Percentiles rank a stretch among this genome's conserved stretches.
Conservation (phyloP, 1,140 invertebrate species). For the Dryas iulia region DNA sequence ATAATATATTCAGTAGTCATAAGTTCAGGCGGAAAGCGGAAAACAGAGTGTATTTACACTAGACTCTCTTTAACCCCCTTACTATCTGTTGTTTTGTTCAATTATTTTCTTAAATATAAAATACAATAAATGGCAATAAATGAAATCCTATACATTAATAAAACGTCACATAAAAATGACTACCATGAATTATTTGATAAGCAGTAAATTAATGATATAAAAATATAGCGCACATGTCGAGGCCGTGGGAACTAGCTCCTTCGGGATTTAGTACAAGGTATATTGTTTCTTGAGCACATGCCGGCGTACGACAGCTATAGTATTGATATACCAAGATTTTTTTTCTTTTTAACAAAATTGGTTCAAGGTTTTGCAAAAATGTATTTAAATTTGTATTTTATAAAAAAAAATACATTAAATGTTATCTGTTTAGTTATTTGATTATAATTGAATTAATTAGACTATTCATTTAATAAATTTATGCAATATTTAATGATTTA, state of each 20-base stretch:
- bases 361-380: neutral
- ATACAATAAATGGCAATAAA: neutral
- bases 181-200: neutral
- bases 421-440: too few relatives aligned
- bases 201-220: slow-evolving; percentile 4
- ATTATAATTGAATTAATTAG: too few relatives aligned
- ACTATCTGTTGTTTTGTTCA: too few relatives aligned
- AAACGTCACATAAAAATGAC: neutral
- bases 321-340: slow-evolving; percentile 38
- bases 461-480: too few relatives aligned
- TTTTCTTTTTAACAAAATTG: neutral
- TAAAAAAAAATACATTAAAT: too few relatives aligned
- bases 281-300: slow-evolving; percentile 78
- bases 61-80: too few relatives aligned
- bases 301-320: slow-evolving; percentile 39
- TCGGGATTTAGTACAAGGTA: slow-evolving; percentile 53
- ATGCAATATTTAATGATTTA: too few relatives aligned
- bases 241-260: slow-evolving; percentile 68
- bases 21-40: too few relatives aligned
- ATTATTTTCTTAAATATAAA: too few relatives aligned
- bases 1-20: too few relatives aligned
- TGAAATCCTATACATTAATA: neutral
- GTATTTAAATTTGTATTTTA: neutral
- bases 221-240: slow-evolving; percentile 36
- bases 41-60: too few relatives aligned